Evolutionary conservation across 2,113 vertebrate species (phyloP).

Genomic region (Amia ocellicauda): DNA sequence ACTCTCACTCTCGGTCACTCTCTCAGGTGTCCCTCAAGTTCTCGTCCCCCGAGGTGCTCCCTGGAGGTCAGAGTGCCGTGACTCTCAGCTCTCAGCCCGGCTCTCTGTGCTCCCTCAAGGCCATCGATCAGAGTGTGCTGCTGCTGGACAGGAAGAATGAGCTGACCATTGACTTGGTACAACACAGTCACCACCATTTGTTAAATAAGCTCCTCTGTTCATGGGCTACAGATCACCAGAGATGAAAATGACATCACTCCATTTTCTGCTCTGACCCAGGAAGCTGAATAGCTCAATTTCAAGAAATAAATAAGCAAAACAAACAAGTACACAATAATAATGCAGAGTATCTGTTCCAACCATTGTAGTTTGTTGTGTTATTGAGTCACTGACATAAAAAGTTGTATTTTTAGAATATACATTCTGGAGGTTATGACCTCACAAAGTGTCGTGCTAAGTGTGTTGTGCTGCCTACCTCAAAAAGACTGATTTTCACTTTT

Average conservation of each 20-base stretch:
- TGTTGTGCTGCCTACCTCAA: too few species aligned
- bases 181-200: too few species aligned
- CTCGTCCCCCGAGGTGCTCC: conserved; percentile 52
- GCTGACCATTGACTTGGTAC: too few species aligned
- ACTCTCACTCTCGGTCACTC: neutral
- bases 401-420: neutral
- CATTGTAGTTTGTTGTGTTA: neutral
- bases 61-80: conserved; percentile 54
- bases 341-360: too few species aligned
- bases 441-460: too few species aligned
- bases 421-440: too few species aligned
- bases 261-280: too few species aligned
- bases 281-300: neutral
- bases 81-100: conserved; percentile 57
- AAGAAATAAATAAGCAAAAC: neutral
- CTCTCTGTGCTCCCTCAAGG: conserved; percentile 77
- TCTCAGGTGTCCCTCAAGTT: conserved; percentile 68
- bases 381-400: neutral
- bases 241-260: conserved; percentile 46
- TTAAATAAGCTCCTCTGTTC: too few species aligned
- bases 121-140: conserved; percentile 73
- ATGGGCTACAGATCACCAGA: too few species aligned
- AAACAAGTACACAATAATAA: too few species aligned
- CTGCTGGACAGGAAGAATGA: conserved; percentile 66
- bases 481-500: too few species aligned